Conservation (phyloP, 1,140 invertebrate species). For the Aleiodes sp. region DNA sequence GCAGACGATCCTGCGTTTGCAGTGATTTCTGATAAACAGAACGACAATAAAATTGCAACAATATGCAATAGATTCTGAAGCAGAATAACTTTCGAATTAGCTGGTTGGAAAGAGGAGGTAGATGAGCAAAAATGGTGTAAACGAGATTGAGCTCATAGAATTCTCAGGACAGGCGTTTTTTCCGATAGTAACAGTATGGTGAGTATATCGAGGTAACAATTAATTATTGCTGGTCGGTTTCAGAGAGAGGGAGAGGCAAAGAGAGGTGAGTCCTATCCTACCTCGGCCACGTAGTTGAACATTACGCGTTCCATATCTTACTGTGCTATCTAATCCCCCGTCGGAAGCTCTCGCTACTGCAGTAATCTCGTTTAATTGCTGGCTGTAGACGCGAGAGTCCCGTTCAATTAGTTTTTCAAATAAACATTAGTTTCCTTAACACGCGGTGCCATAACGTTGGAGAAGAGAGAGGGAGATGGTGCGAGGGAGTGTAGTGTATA, state of each 20-base stretch:
- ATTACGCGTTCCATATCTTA: conserved; percentile 67
- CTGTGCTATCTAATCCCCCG: conserved; percentile 63
- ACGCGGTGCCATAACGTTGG: conserved; percentile 63
- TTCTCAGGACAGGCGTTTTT: too few species aligned
- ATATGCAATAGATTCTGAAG: too few species aligned
- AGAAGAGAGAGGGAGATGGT: conserved; percentile 40
- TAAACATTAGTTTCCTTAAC: conserved; percentile 69
- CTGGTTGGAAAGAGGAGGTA: too few species aligned
- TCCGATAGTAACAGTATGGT: too few species aligned
- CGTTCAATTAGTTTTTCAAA: conserved; percentile 69
- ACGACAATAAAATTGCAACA: too few species aligned
- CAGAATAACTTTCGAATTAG: too few species aligned
- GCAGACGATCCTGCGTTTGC: too few species aligned
- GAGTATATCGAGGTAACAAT: conserved; percentile 57
- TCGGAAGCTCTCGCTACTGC: conserved; percentile 55
- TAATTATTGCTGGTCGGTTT: conserved; percentile 60
- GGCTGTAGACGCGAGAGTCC: conserved; percentile 66
- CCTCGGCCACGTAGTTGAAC: conserved; percentile 60
- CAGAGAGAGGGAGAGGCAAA: conserved; percentile 37
- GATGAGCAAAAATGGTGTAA: too few species aligned
- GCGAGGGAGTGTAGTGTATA: conserved; percentile 5
- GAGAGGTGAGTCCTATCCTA: conserved; percentile 11
- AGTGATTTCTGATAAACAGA: too few species aligned
- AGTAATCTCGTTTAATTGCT: conserved; percentile 68
- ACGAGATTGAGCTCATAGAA: too few species aligned